Conservation (phyloP, 2,113 vertebrate genomes). For the Nothocercus julius region DNA sequence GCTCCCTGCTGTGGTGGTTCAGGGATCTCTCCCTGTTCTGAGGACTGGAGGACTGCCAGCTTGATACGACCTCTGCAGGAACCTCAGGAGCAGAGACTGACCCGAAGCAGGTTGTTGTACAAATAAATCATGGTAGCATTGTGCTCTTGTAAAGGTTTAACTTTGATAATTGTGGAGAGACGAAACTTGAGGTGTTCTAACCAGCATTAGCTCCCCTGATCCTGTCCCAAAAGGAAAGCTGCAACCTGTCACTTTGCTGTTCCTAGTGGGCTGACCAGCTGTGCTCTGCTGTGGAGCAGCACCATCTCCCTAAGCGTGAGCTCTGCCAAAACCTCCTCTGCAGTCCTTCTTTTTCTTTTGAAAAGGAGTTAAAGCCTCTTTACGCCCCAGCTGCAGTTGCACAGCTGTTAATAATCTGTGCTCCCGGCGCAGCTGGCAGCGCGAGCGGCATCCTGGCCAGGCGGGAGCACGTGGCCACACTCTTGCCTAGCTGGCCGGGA, state of each 20-base stretch:
- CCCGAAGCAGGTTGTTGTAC: neutral
- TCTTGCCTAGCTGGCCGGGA: neutral
- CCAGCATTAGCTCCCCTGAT: neutral
- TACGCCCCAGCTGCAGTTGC: neutral
- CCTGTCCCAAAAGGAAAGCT: neutral
- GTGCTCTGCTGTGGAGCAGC: neutral
- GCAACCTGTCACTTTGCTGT: neutral
- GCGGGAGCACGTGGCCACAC: neutral
- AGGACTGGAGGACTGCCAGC: neutral
- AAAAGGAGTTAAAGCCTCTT: neutral
- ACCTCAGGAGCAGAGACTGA: neutral
- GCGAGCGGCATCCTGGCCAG: rapidly evolving
- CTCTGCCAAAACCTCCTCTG: neutral
- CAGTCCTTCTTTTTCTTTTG: neutral
- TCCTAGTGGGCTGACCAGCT: neutral
- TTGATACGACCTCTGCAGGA: neutral
- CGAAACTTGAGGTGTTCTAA: neutral
- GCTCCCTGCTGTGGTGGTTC: neutral
- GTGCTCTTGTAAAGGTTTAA: neutral
- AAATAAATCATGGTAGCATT: neutral
- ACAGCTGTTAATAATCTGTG: neutral
- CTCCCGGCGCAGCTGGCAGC: neutral
- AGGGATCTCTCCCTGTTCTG: neutral
- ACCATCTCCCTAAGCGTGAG: neutral
- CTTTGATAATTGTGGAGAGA: neutral